These are phyloP conservation scores for Alces alces DNA, from an alignment of 2,113 vertebrate species.

Conservation along the genomic window DNA sequence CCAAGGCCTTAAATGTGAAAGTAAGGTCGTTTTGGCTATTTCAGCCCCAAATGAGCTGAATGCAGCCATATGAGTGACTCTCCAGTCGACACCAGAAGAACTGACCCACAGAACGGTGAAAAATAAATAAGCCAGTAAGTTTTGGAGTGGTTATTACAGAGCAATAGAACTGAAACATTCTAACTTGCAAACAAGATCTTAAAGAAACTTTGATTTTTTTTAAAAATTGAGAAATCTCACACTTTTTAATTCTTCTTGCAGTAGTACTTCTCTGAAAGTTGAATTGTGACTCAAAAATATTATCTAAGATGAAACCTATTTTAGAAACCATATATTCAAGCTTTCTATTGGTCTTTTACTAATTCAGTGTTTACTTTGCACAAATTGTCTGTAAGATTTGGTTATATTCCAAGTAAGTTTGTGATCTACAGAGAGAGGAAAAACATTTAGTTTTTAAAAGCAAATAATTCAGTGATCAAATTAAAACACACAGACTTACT, in stretches of 20 bases:
- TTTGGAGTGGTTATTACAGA: not conserved
- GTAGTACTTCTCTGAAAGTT: conserved; percentile 19
- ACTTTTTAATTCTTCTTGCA: not conserved
- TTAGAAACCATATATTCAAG: not conserved
- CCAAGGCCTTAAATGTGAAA: not conserved
- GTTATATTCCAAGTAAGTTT: not conserved
- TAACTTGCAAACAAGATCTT: conserved; percentile 1
- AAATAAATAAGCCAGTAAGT: not conserved
- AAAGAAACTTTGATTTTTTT: not conserved
- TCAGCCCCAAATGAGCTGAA: not conserved
- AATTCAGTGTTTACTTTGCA: not conserved
- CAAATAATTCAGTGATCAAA: not conserved
- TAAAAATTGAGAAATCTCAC: not conserved
- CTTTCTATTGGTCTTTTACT: not conserved
- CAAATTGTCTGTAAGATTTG: not conserved
- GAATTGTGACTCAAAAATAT: conserved; percentile 11
- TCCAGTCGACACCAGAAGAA: not conserved
- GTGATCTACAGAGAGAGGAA: not conserved
- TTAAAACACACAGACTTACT: conserved; percentile 81
- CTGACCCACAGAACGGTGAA: not conserved
- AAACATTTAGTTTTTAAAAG: not conserved
- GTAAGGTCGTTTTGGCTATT: not conserved
- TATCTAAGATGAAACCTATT: not conserved
- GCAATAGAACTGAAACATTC: not conserved
- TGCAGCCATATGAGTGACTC: not conserved